A percentile compares a stretch with the other conserved stretches of the same genome.
Conservation (phyloP, 2,797 vertebrate species). For the Ambastaia sidthimunki region DNA sequence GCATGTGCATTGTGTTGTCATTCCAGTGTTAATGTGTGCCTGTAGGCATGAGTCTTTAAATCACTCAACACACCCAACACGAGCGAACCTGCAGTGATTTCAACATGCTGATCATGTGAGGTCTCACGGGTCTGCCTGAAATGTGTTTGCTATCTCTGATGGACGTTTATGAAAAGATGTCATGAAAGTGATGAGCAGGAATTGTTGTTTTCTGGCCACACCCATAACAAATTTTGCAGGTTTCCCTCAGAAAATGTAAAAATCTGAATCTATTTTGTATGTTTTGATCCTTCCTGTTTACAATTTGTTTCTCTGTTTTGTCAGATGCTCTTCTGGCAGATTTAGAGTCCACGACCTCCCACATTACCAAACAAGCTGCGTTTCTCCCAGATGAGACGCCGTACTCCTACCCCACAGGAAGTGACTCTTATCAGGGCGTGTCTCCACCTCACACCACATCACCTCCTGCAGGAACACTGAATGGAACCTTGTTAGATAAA, state of each 20-base stretch:
- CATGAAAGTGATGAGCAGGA: background rate
- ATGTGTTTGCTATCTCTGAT: too few species aligned
- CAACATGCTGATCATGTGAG: conserved; percentile 10
- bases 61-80: conserved; percentile 1
- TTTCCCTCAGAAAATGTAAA: too few species aligned
- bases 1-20: conserved; percentile 1
- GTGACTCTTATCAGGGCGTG: conserved; percentile 88
- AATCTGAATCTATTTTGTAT: background rate
- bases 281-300: background rate
- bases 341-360: conserved; percentile 95
- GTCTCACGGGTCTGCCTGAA: background rate
- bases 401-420: conserved; percentile 92
- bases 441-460: conserved; percentile 83
- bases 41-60: conserved; percentile 21
- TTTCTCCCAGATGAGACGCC: conserved; percentile 91
- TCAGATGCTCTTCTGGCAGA: conserved; percentile 94
- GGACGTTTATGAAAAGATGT: background rate
- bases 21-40: conserved; percentile 15
- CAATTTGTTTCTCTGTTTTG: background rate
- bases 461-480: conserved; percentile 87
- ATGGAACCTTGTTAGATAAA: conserved; percentile 86
- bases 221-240: too few species aligned
- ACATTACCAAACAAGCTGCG: conserved; percentile 92
- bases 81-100: conserved; percentile 23
- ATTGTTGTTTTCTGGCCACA: too few species aligned